Base-by-base conservation (phyloP, 2,797 vertebrate genomes). In the Ptychobarbus kaznakovi region DNA sequence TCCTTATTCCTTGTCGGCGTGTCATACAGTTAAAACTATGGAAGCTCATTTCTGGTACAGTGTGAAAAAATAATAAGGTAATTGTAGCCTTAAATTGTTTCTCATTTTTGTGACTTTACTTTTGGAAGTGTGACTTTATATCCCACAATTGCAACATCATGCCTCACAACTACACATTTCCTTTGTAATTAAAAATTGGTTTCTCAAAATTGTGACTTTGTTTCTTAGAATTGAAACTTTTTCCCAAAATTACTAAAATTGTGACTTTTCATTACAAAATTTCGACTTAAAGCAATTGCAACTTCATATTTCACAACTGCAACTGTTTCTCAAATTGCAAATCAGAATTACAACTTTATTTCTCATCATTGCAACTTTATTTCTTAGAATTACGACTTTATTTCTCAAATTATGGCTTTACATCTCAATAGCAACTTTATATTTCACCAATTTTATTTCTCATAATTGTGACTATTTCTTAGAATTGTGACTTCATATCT, bases 21-120 rank as follows among this genome's bases (percentile, higher is more conserved):
- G 72, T 81, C 83, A 69, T 86, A 72, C 74, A 66, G 35, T 90
- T 83, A 87, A 87, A 91, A 82, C 25, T 53, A 75, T 22, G 49
- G 73, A 53, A 77, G 53, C 38, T 78, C 56, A 44, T 78, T 78
- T 78, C 56, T 4, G 4, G n/a, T 10, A 28, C 76, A 44, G n/a
- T 63, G 56, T 78, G 22, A 78, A 66, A 49, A 80, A 66, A 28
- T 46, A 28, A 28, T 63, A 63, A 28, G 13, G 6, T 40, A 53
- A 40, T 53, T 2, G 11, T 56, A 11, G 20, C 74, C 3, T 13
- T 44, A 61, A 78, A 28, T n/a, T 7, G 15, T 78, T 78, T 61
- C 22, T 77, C 35, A 5, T 58, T n/a, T 5, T 25, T 44, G 70
- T 44, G 42, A 25, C 75, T 77, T 42, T 53, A 38, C 35, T 38